Percentiles rank a stretch among this genome's conserved stretches.
Conservation (phyloP, 2,797 vertebrate species). For the Echiichthys vipera region DNA sequence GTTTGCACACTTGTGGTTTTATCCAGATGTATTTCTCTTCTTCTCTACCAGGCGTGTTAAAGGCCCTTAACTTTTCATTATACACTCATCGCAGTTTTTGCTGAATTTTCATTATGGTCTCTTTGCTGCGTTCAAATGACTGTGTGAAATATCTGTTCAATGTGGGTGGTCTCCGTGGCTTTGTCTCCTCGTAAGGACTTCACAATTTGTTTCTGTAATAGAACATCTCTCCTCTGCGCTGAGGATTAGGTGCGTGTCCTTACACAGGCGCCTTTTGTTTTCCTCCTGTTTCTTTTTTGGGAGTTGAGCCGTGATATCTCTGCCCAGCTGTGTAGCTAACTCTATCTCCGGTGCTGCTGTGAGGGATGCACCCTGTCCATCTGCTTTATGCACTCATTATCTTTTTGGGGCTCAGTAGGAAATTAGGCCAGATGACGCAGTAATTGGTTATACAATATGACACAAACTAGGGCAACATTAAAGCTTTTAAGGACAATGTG, state of each 20-base stretch:
- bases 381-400: constrained; percentile 65
- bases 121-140: constrained; percentile 42
- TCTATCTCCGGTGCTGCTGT: constrained; percentile 17
- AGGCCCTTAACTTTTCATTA: constrained; percentile 37
- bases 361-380: constrained; percentile 29
- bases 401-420: constrained; percentile 26
- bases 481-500: not conserved
- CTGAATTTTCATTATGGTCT: constrained; percentile 42
- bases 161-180: constrained; percentile 54
- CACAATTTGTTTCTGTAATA: constrained; percentile 42
- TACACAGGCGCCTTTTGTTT: constrained; percentile 21
- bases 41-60: constrained; percentile 46
- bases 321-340: constrained; percentile 38
- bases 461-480: constrained; percentile 2
- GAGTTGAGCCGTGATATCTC: constrained; percentile 34
- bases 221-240: constrained; percentile 36
- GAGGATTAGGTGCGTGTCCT: constrained; percentile 34
- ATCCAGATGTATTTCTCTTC: constrained; percentile 33
- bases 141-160: constrained; percentile 33
- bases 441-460: constrained; percentile 35
- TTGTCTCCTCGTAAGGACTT: constrained; percentile 40
- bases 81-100: constrained; percentile 15
- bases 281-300: constrained; percentile 30
- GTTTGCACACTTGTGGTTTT: constrained; percentile 41
- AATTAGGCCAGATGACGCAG: constrained; percentile 7